phyloP scores from a whole-genome alignment of 2,888 invertebrate genomes.

The Apotomis turbidana region DNA sequence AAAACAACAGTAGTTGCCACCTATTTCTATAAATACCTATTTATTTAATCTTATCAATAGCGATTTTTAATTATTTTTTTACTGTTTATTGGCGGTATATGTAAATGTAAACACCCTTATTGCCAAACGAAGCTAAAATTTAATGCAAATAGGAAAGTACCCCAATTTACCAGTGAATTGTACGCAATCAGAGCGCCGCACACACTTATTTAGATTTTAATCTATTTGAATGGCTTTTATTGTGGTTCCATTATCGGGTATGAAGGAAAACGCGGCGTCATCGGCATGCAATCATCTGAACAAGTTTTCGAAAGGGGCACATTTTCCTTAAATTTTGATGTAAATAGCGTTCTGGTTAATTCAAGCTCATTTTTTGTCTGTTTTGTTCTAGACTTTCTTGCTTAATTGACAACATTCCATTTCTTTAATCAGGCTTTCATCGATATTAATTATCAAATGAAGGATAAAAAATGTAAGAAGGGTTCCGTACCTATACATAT shows the following conservation, averaged over 20 bases:
- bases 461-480: too few relatives aligned
- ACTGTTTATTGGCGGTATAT: background rate
- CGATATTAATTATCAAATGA: too few relatives aligned
- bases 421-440: too few relatives aligned
- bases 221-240: constrained; percentile 42
- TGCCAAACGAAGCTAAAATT: background rate
- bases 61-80: too few relatives aligned
- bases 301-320: constrained; percentile 50
- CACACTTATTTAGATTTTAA: constrained; percentile 33
- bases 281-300: constrained; percentile 49
- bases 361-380: background rate
- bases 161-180: constrained; percentile 16
- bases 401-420: too few relatives aligned
- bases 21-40: too few relatives aligned
- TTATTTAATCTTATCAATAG: too few relatives aligned
- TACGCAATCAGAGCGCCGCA: constrained; percentile 2
- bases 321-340: constrained; percentile 1
- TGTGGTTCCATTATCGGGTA: constrained; percentile 41
- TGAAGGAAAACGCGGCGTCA: constrained; percentile 50
- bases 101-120: background rate
- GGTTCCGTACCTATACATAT: too few relatives aligned
- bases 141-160: background rate
- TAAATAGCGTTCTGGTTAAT: constrained; percentile 2
- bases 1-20: too few relatives aligned
- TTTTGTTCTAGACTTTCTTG: background rate